Percentiles rank a stretch among this genome's conserved stretches.
Evolutionary conservation across 35 echinoderm and acorn worm species (phyloP).

Genomic region (Anneissia japonica): DNA sequence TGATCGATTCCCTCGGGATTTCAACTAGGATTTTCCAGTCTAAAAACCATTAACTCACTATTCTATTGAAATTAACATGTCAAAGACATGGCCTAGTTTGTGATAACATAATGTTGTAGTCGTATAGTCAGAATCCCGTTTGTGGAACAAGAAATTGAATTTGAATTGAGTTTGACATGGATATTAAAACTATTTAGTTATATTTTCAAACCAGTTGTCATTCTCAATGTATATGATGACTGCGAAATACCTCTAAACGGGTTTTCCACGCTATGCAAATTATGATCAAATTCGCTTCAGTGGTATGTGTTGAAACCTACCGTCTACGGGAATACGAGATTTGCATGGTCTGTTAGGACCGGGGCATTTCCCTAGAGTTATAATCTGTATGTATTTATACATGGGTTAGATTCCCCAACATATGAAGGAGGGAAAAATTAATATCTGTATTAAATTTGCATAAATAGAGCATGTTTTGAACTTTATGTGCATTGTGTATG

Average conservation of each 20-base stretch:
- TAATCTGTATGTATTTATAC: not conserved
- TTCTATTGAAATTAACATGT: not conserved
- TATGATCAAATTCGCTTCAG: not conserved
- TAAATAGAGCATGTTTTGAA: not conserved
- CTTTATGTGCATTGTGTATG: not conserved
- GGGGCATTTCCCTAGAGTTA: not conserved
- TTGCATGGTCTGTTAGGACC: not conserved
- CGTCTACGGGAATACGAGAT: not conserved
- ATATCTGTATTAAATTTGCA: not conserved
- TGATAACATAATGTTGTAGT: not conserved
- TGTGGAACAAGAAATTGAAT: not conserved
- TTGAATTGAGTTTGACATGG: not conserved
- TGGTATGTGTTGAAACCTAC: not conserved
- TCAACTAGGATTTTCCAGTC: not conserved
- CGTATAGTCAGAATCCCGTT: not conserved
- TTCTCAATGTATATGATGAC: not conserved
- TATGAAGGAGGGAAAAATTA: not conserved
- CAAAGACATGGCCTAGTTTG: not conserved
- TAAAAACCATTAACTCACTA: not conserved
- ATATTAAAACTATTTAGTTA: not conserved
- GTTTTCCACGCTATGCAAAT: not conserved
- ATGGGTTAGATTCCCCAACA: not conserved
- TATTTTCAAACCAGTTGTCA: not conserved
- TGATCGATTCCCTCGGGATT: not conserved
- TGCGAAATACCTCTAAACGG: not conserved